Evolutionary conservation across 2,888 invertebrate genomes (phyloP), one percentile per base, ranked within the genome.

Genomic region (Thymelicus acteon): DNA sequence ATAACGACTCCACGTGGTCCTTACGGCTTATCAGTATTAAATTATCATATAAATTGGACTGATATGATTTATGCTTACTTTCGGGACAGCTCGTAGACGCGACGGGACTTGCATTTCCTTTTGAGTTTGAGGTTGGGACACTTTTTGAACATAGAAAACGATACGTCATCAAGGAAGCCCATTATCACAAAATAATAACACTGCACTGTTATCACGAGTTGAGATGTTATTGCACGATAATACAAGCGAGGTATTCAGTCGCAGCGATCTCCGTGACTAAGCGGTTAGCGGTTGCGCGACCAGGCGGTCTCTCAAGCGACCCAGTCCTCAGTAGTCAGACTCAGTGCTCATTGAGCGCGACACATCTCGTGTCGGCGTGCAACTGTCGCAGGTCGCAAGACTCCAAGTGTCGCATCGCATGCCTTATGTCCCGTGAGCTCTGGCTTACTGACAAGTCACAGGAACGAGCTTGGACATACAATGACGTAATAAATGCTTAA

Each of bases 121-220:
- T 85, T 89, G 12, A 89, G 67, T 78, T 86, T 89, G 48, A 92
- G 80, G 75, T 86, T 90, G 0, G 92, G 92, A 67, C 92, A 92
- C 84, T 86, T 91, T 85, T 89, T 92, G 76, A 92, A 91, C 79
- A 92, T 85, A 44, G 92, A 89, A 72, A 91, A 90, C 37, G 92
- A 86, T 58, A 91, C 70, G 19, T 64, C 70, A 40, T 83, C 81
- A 54, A 92, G 75, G 68, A 92, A 91, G 24, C 91, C 91, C 91
- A 92, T 92, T 67, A 73, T 81, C 74, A 76, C 77, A 72, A 76
- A 78, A 31, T 31, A 31, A 31, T 31, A 31, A 31, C 31, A 31
- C 79, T 84, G 85, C 85, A 86, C 89, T 84, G 81, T 84, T 82
- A 82, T 83, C 83, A 84, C 83, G 79, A 76, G 12, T 73, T 73